phyloP scores from a whole-genome alignment of 2,797 vertebrate genomes.

The Sciurus carolinensis region DNA sequence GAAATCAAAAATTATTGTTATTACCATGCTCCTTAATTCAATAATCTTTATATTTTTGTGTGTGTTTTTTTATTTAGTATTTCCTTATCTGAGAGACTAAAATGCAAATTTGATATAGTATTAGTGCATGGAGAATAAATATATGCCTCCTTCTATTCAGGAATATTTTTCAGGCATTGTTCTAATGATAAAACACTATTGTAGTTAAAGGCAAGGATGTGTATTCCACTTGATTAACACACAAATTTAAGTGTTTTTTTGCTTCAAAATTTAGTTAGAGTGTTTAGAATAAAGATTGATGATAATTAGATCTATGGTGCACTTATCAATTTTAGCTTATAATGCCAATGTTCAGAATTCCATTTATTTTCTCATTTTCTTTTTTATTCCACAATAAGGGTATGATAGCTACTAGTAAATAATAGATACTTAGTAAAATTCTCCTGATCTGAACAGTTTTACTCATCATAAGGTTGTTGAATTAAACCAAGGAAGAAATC shows the following conservation, averaged over 20 bases:
- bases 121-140: not conserved
- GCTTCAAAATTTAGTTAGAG: not conserved
- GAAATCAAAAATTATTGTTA: not conserved
- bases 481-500: not conserved
- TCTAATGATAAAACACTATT: conserved; percentile 1
- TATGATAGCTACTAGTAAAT: not conserved
- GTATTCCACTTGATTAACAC: not conserved
- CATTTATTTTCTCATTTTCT: conserved; percentile 59
- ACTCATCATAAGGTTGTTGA: not conserved
- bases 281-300: not conserved
- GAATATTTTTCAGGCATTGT: not conserved
- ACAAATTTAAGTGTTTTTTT: conserved; percentile 5
- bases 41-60: not conserved
- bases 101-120: not conserved
- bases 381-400: not conserved
- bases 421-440: not conserved
- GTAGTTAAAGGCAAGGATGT: not conserved
- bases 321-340: not conserved
- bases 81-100: not conserved
- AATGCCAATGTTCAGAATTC: not conserved
- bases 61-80: not conserved
- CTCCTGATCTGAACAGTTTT: not conserved
- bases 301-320: not conserved
- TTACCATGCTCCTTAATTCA: not conserved
- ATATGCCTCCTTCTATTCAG: not conserved